phyloP scores from a whole-genome alignment of 2,113 vertebrate species.

The Paratilapia polleni region DNA sequence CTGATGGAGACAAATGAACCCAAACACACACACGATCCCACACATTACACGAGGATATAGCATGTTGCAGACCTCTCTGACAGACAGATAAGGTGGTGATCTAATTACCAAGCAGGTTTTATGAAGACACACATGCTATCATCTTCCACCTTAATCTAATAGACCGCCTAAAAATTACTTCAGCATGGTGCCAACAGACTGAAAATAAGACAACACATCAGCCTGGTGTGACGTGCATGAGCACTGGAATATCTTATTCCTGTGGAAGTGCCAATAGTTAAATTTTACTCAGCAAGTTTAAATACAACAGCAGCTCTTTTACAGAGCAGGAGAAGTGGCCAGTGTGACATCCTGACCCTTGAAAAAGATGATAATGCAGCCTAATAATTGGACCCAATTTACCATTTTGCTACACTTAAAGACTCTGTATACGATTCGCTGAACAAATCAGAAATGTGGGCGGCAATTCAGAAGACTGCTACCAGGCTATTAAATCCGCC shows the following conservation, averaged over 20 bases:
- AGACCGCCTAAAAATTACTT: slow-evolving; percentile 49
- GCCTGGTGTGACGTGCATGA: not conserved
- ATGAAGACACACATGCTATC: slow-evolving; percentile 49
- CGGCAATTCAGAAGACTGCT: not conserved
- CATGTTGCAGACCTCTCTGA: slow-evolving; percentile 36
- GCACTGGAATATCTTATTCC: not conserved
- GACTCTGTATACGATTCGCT: not conserved
- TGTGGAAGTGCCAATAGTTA: not conserved
- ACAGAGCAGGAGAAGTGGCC: not conserved
- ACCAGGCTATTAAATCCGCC: slow-evolving; percentile 8
- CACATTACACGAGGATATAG: slow-evolving; percentile 9
- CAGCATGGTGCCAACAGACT: slow-evolving; percentile 13
- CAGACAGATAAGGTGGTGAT: slow-evolving; percentile 56
- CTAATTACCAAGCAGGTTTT: slow-evolving; percentile 63
- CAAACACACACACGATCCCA: not conserved
- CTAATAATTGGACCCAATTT: not conserved
- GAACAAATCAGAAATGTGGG: slow-evolving; percentile 13
- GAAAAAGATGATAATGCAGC: not conserved
- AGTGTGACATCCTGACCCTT: not conserved
- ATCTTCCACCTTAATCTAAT: slow-evolving; percentile 67
- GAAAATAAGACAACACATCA: slow-evolving; percentile 27
- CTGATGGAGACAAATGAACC: slow-evolving; percentile 27
- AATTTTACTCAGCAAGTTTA: slow-evolving; percentile 10
- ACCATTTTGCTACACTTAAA: not conserved
- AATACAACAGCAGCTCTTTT: not conserved